Base-by-base conservation (phyloP, 2,113 vertebrate species). In the Nansenia antarctica region DNA sequence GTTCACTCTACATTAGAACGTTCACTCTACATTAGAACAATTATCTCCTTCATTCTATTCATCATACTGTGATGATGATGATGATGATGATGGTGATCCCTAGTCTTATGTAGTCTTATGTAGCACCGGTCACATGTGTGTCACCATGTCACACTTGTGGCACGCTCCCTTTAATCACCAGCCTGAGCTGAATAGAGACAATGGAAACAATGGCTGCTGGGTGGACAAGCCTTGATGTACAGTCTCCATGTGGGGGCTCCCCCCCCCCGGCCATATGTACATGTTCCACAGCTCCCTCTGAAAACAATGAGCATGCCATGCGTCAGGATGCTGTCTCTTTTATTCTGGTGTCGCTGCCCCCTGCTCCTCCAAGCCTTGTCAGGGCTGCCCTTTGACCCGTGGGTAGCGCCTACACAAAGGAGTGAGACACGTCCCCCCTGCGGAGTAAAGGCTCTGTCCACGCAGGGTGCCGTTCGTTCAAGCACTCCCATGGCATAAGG, bases 251-350 rank as follows among this genome's bases (percentile, higher is more conserved):
- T 3, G 49, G 70, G 69, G 58, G 24, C 18, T 45, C 67, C 27
- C 22, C 27, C 32, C 30, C 31, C 70, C 35, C 39, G 59, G 69
- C 85, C 85, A 85, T 87, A 84, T 86, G 86, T 76, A 86, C 77
- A 82, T 70, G 86, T 71, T 76, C 83, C 30, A 65, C 9, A 15
- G 65, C 60, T 67, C 68, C 54, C 1, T 20, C 1, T 27, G 7
- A 66, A 76, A 77, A 89, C 81, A 90, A 88, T 85, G 70, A 66
- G 68, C 7, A 61, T 14, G 69, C 65, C 77, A 72, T 83, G 87
- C 82, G 66, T 90, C 82, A 86, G 70, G 88, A 90, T 86, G 90
- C 89, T 63, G 54, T 62, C 14, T 84, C 72, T 71, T 84, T 89
- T 87, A 87, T 86, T 85, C 69, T 69, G 55, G 2, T 67, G 64